phyloP scores from a whole-genome alignment of 2,797 vertebrate genomes.

The Syngnathus acus region DNA sequence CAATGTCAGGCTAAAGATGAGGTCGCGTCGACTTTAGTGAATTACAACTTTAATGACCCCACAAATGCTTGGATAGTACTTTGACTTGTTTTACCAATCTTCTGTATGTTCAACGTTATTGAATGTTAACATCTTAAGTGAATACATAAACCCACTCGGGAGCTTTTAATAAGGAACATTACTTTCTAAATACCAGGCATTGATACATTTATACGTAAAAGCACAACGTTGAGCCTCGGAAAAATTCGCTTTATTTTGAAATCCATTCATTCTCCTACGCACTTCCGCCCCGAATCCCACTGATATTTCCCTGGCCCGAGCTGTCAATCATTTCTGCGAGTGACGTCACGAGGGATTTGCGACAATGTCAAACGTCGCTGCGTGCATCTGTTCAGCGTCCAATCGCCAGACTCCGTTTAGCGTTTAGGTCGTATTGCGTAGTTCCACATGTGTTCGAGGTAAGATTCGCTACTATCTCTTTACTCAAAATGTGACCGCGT shows the following conservation, averaged over 20 bases:
- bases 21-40: no score
- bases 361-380: slow-evolving; percentile 34
- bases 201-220: no score
- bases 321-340: slow-evolving; percentile 13
- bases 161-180: no score
- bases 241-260: slow-evolving; percentile 27
- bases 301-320: background rate
- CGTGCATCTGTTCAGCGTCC: slow-evolving; percentile 28
- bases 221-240: background rate
- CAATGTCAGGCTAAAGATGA: no score
- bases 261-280: slow-evolving; percentile 13
- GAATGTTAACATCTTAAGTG: no score
- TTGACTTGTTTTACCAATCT: background rate
- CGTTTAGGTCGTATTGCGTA: slow-evolving; percentile 7
- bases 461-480: slow-evolving; percentile 9
- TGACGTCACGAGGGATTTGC: slow-evolving; percentile 17
- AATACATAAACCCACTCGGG: no score
- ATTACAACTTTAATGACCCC: no score
- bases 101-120: background rate
- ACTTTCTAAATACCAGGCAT: no score
- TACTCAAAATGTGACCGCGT: background rate
- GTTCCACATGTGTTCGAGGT: slow-evolving; percentile 45
- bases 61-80: no score
- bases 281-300: slow-evolving; percentile 33
- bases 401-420: slow-evolving; percentile 11